Conservation (phyloP, 2,888 invertebrate genomes). For the Hirtodrosophila histrioides region DNA sequence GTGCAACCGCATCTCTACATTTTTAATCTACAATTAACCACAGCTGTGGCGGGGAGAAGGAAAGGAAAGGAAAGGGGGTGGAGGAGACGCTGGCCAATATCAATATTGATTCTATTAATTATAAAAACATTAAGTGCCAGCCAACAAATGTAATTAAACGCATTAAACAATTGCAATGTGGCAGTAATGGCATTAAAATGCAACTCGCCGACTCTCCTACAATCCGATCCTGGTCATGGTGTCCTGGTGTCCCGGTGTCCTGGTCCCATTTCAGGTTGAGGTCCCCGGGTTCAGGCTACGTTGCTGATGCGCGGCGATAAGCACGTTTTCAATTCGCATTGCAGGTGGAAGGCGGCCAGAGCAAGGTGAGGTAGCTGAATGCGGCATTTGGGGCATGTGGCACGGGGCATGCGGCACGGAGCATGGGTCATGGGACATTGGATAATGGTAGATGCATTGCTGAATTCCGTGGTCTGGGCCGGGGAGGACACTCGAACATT, state of each 20-base stretch:
- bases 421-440: conserved; percentile 1
- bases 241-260: conserved; percentile 7
- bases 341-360: conserved; percentile 34
- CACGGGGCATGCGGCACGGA: conserved; percentile 14
- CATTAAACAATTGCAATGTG: conserved; percentile 76
- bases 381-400: not conserved
- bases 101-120: conserved; percentile 83
- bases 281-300: conserved; percentile 21
- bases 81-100: conserved; percentile 48
- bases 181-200: conserved; percentile 67
- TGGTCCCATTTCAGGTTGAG: conserved; percentile 7
- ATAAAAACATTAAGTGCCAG: conserved; percentile 82
- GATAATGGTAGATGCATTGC: conserved; percentile 2
- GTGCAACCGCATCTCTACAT: conserved; percentile 73
- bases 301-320: conserved; percentile 77
- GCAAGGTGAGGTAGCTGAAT: not conserved
- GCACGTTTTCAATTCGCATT: conserved; percentile 77
- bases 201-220: conserved; percentile 16
- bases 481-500: conserved; percentile 69
- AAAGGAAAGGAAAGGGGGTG: not conserved
- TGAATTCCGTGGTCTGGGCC: conserved; percentile 23
- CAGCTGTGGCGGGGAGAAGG: conserved; percentile 54
- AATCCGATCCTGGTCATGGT: conserved; percentile 6
- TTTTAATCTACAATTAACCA: conserved; percentile 83
- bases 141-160: conserved; percentile 81